Percentiles rank a stretch among this genome's conserved stretches.
Conservation (phyloP, 2,113 vertebrate species). For the Chascanopsetta lugubris region DNA sequence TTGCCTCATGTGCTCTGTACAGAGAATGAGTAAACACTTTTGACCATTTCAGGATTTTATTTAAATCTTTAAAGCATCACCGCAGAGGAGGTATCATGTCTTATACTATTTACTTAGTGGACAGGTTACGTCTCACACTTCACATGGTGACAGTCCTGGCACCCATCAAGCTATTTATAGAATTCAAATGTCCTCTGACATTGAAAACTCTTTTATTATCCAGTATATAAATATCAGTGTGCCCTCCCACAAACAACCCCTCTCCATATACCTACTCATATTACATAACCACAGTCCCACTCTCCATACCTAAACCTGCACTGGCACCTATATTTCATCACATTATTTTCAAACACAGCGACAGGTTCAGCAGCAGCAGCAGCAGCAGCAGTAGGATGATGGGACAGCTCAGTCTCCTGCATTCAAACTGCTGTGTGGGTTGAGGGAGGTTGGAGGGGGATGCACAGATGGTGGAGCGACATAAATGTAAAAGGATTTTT, state of each 20-base stretch:
- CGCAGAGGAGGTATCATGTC: no score
- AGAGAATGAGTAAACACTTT: no score
- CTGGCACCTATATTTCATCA: background rate
- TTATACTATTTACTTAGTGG: no score
- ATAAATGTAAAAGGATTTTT: no score
- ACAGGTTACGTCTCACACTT: background rate
- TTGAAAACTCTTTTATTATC: background rate
- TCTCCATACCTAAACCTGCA: background rate
- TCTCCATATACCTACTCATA: background rate
- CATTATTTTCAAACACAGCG: slow-evolving; percentile 6
- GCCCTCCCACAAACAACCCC: background rate
- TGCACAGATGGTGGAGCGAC: slow-evolving; percentile 5
- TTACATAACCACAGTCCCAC: background rate
- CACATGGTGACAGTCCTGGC: background rate
- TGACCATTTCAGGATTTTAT: no score
- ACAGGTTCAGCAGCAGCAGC: slow-evolving; percentile 1
- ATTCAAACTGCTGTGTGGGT: slow-evolving; percentile 8
- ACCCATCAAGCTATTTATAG: background rate
- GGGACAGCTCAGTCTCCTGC: slow-evolving; percentile 1
- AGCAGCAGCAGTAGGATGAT: background rate
- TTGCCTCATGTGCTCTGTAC: no score
- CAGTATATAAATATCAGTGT: background rate
- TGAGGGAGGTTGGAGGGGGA: slow-evolving; percentile 8
- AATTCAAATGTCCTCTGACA: background rate
- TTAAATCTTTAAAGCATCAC: no score